phyloP scores from a whole-genome alignment of 2,888 invertebrate genomes.

The Phengaris arion region DNA sequence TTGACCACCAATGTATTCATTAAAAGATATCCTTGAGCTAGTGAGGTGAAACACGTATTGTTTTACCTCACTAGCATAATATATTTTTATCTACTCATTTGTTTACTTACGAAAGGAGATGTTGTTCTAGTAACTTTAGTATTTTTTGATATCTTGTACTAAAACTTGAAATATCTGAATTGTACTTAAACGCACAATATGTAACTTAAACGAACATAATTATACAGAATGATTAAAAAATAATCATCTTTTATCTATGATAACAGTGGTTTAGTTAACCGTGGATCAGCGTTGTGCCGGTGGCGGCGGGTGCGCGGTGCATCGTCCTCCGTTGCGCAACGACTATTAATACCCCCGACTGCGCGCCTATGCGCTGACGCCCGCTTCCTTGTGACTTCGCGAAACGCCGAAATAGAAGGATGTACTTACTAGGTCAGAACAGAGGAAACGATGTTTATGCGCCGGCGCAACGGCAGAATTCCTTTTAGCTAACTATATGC shows the following conservation, averaged over 20 bases:
- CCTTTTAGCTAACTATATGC: background rate
- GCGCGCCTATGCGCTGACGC: slow-evolving; percentile 36
- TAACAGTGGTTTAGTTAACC: slow-evolving; percentile 21
- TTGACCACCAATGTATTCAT: background rate
- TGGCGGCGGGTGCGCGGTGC: slow-evolving; percentile 45
- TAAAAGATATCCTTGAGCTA: background rate
- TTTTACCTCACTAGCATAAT: background rate
- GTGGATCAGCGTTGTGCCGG: slow-evolving; percentile 26
- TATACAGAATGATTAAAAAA: no score
- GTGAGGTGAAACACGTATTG: background rate
- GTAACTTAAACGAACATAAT: no score
- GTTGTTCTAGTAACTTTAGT: no score
- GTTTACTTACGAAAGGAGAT: background rate
- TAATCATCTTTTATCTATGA: background rate
- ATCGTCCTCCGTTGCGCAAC: slow-evolving; percentile 52
- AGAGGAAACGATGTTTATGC: slow-evolving; percentile 10
- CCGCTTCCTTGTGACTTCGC: slow-evolving; percentile 42
- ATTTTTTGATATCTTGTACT: background rate
- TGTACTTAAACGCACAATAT: background rate
- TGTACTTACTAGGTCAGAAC: slow-evolving; percentile 20
- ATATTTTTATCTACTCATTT: background rate
- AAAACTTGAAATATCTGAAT: background rate
- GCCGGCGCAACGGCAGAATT: background rate
- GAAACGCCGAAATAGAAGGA: slow-evolving; percentile 31
- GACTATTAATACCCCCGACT: slow-evolving; percentile 48